These are phyloP conservation scores for Invenusta paracnida DNA, from an alignment of 2,888 invertebrate genomes.

Conservation along the genomic window DNA sequence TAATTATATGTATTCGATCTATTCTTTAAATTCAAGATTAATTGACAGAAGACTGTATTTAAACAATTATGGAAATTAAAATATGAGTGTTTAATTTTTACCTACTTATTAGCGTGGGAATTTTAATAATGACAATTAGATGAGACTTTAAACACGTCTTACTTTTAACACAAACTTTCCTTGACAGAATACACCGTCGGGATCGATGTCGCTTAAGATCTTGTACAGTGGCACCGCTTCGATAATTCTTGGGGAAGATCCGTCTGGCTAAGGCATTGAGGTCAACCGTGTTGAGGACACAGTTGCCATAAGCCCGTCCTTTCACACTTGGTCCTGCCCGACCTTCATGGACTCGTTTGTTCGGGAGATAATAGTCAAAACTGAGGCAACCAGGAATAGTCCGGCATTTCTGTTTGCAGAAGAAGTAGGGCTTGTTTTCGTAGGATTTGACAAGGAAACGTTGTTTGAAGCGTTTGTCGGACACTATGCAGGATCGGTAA, in stretches of 20 bases:
- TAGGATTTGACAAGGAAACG: neutral
- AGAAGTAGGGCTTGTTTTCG: constrained; percentile 21
- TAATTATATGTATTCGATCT: too few relatives aligned
- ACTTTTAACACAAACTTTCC: constrained; percentile 33
- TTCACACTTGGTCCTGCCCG: neutral
- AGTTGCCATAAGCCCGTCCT: constrained; percentile 9
- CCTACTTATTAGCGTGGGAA: too few relatives aligned
- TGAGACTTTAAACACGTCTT: neutral
- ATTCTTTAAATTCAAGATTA: too few relatives aligned
- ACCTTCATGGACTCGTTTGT: neutral
- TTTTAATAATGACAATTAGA: neutral
- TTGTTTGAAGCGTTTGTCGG: neutral
- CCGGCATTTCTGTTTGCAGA: constrained; percentile 24
- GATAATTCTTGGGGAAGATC: neutral
- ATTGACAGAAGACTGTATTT: too few relatives aligned
- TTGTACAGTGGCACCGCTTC: constrained; percentile 14
- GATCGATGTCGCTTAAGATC: constrained; percentile 18
- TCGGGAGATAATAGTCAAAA: constrained; percentile 32
- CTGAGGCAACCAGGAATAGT: neutral
- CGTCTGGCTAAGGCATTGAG: neutral
- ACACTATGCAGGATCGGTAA: constrained; percentile 31
- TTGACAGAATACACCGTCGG: neutral
- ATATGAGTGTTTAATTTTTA: neutral
- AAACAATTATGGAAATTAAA: neutral
- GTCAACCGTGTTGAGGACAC: constrained; percentile 31